phyloP scores from a whole-genome alignment of 2,888 invertebrate species.

The Myopa tessellatipennis region DNA sequence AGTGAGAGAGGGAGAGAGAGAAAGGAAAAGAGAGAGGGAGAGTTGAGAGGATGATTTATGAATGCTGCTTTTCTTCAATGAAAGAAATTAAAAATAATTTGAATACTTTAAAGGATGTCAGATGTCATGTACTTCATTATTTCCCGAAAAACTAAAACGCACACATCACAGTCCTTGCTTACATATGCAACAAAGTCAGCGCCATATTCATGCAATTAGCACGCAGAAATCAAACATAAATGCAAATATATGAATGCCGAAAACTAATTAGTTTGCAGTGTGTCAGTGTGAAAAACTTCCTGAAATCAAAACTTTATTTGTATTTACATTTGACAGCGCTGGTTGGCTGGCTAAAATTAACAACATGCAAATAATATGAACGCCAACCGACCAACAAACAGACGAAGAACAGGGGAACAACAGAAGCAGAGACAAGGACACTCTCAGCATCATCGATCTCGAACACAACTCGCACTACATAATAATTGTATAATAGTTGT shows the following conservation, averaged over 20 bases:
- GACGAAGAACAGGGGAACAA: neutral
- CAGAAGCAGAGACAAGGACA: too few relatives aligned
- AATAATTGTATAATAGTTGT: neutral
- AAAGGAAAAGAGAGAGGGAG: too few relatives aligned
- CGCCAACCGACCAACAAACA: neutral
- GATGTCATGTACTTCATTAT: too few relatives aligned
- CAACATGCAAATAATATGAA: constrained; percentile 4
- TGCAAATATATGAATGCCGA: neutral
- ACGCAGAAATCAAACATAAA: neutral
- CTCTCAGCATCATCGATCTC: too few relatives aligned
- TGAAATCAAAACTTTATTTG: constrained; percentile 13
- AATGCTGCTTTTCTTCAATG: too few relatives aligned
- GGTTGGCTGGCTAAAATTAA: neutral
- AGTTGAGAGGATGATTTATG: too few relatives aligned
- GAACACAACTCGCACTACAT: too few relatives aligned
- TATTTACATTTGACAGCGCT: neutral
- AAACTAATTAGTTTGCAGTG: constrained; percentile 24
- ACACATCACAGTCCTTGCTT: neutral
- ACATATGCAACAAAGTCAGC: neutral
- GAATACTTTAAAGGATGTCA: too few relatives aligned
- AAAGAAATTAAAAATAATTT: too few relatives aligned
- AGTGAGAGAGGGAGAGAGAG: too few relatives aligned
- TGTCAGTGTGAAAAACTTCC: neutral
- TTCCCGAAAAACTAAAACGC: neutral
- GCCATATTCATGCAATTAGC: constrained; percentile 22